A percentile compares a stretch with the other conserved stretches of the same genome.
These are phyloP conservation scores for Margarornis squamiger DNA, from an alignment of 2,797 vertebrate species.

Conservation along the genomic window DNA sequence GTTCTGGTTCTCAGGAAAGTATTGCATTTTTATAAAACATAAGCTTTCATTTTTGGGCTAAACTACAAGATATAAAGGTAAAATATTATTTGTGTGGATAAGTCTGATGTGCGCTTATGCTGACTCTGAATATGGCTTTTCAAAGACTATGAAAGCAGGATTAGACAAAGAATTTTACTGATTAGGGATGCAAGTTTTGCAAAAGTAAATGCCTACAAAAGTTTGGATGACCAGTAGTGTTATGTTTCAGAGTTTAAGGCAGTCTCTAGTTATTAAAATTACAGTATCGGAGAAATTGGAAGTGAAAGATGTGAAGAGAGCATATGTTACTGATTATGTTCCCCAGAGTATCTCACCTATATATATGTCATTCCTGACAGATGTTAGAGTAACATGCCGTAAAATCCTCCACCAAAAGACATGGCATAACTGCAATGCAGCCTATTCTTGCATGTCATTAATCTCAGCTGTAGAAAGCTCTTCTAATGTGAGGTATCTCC, in stretches of 20 bases:
- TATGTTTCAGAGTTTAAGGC: background rate
- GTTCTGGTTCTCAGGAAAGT: background rate
- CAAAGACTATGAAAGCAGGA: background rate
- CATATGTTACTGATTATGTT: background rate
- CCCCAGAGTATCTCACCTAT: background rate
- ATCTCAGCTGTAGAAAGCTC: background rate
- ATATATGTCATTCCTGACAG: background rate
- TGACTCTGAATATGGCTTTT: background rate
- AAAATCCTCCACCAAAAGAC: background rate
- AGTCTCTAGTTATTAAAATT: background rate
- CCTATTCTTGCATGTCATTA: background rate
- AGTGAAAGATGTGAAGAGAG: background rate
- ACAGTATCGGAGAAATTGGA: background rate
- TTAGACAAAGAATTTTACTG: background rate
- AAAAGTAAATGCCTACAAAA: background rate
- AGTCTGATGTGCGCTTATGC: background rate
- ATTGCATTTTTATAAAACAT: background rate
- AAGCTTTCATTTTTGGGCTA: background rate
- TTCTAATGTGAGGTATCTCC: background rate
- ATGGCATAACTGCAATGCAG: background rate
- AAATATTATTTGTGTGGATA: background rate
- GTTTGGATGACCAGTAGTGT: background rate
- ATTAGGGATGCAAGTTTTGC: background rate
- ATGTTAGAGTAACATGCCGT: background rate
- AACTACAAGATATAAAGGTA: background rate